These are phyloP conservation scores for Anagyrus pseudococci DNA, from an alignment of 2,888 invertebrate species.

Conservation along the genomic window DNA sequence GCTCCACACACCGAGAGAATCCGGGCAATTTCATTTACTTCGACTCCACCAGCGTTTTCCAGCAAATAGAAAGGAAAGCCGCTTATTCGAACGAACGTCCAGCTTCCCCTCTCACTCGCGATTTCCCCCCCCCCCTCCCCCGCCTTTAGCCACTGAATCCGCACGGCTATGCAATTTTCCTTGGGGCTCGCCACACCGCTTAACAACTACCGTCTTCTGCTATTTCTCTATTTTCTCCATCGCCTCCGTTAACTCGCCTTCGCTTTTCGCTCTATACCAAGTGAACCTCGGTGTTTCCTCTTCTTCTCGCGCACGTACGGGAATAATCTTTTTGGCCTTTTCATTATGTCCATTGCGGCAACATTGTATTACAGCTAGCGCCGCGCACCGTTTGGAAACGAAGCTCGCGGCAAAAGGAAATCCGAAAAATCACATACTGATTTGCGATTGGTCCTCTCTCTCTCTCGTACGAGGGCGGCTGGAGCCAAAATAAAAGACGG, in stretches of 20 bases:
- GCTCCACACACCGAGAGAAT: too few species aligned
- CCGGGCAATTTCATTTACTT: slow-evolving; percentile 44
- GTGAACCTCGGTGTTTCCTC: slow-evolving; percentile 1
- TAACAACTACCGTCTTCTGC: slow-evolving; percentile 19
- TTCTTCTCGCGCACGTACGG: slow-evolving; percentile 20
- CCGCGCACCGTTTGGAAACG: slow-evolving; percentile 1
- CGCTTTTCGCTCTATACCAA: slow-evolving; percentile 11
- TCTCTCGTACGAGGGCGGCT: neutral
- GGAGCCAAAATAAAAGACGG: slow-evolving; percentile 1
- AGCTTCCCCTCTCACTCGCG: neutral
- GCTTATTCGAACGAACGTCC: neutral
- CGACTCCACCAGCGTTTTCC: slow-evolving; percentile 43
- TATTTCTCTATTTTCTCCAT: neutral
- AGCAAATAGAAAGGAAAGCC: slow-evolving; percentile 38
- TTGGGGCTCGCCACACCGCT: slow-evolving; percentile 16
- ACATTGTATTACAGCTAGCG: too few species aligned
- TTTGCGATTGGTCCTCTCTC: slow-evolving; percentile 17
- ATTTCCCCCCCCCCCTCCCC: neutral
- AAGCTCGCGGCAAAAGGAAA: slow-evolving; percentile 11
- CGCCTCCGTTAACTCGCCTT: neutral
- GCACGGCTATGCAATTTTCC: neutral
- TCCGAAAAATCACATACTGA: slow-evolving; percentile 23
- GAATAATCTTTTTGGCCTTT: slow-evolving; percentile 31
- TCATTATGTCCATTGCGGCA: slow-evolving; percentile 22
- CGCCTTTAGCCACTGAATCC: neutral